Evolutionary conservation across 2,888 invertebrate species (phyloP).

Genomic region (Terebella lapidaria): DNA sequence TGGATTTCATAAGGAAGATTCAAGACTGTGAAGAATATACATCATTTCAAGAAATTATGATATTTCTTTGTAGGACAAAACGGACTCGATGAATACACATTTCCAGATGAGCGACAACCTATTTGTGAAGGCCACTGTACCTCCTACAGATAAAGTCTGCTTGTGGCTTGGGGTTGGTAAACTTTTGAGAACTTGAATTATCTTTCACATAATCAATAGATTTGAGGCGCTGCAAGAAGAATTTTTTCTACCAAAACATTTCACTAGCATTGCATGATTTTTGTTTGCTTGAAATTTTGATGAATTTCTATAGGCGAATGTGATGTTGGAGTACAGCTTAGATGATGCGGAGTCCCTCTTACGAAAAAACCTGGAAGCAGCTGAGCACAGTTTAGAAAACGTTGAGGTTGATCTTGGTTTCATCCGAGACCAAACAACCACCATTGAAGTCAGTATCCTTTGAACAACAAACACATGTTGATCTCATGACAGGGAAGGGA

Average conservation of each 20-base stretch:
- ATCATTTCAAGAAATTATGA: not conserved
- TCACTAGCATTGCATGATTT: too few relatives aligned
- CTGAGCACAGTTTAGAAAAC: slow-evolving; percentile 75
- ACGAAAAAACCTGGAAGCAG: slow-evolving; percentile 64
- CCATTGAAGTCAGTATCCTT: slow-evolving; percentile 82
- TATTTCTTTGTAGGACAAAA: slow-evolving; percentile 54
- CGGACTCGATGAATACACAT: slow-evolving; percentile 72
- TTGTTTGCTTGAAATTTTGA: too few relatives aligned
- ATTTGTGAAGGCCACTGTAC: slow-evolving; percentile 76
- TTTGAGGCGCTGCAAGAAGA: too few relatives aligned
- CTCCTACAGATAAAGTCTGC: slow-evolving; percentile 81
- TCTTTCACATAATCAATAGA: too few relatives aligned
- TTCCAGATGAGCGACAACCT: slow-evolving; percentile 91
- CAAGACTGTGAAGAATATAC: not conserved
- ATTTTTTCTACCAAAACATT: too few relatives aligned
- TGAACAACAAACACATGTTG: too few relatives aligned
- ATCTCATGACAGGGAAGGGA: too few relatives aligned
- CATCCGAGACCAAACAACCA: slow-evolving; percentile 93
- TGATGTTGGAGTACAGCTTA: slow-evolving; percentile 92
- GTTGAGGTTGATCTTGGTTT: slow-evolving; percentile 92
- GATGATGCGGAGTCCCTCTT: slow-evolving; percentile 83
- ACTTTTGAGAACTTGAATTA: too few relatives aligned
- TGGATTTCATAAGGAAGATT: not conserved
- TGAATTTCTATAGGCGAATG: slow-evolving; percentile 71
- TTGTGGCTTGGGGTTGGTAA: slow-evolving; percentile 63